These are phyloP conservation scores for Leptopilina drosophilae DNA, from an alignment of 2,888 invertebrate genomes.

Conservation along the genomic window DNA sequence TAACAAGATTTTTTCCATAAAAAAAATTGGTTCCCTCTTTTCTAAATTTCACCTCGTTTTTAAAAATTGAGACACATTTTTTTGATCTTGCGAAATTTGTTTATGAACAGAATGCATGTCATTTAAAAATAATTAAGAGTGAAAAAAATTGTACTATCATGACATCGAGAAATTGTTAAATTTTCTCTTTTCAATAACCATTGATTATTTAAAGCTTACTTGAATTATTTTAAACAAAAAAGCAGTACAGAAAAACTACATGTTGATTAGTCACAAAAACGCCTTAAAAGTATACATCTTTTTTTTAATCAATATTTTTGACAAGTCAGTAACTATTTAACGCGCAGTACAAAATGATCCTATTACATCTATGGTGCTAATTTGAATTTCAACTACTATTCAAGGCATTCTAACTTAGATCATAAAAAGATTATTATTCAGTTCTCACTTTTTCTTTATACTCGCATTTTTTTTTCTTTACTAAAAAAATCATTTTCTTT, in stretches of 20 bases:
- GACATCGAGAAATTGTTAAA: not conserved
- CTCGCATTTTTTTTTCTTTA: conserved; percentile 5
- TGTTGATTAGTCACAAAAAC: conserved; percentile 28
- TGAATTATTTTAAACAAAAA: conserved; percentile 8
- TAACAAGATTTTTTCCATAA: not conserved
- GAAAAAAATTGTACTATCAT: not conserved
- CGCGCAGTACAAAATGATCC: conserved; percentile 30
- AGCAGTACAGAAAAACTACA: conserved; percentile 22
- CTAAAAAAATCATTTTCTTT: not conserved
- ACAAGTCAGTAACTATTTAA: conserved; percentile 28
- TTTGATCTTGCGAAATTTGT: not conserved
- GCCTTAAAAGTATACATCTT: conserved; percentile 10
- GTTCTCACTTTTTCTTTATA: conserved; percentile 34
- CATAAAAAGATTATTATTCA: conserved; percentile 12
- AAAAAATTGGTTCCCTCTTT: no score
- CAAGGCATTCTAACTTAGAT: conserved; percentile 28
- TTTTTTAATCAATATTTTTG: conserved; percentile 18
- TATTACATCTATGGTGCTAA: conserved; percentile 5
- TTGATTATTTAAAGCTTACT: not conserved
- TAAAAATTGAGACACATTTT: no score
- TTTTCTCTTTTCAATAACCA: not conserved
- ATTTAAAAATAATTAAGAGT: not conserved
- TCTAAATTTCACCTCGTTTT: no score
- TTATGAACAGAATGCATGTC: not conserved
- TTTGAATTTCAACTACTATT: conserved; percentile 9